phyloP scores from a whole-genome alignment of 2,113 vertebrate species.

The Psittacus erithacus region DNA sequence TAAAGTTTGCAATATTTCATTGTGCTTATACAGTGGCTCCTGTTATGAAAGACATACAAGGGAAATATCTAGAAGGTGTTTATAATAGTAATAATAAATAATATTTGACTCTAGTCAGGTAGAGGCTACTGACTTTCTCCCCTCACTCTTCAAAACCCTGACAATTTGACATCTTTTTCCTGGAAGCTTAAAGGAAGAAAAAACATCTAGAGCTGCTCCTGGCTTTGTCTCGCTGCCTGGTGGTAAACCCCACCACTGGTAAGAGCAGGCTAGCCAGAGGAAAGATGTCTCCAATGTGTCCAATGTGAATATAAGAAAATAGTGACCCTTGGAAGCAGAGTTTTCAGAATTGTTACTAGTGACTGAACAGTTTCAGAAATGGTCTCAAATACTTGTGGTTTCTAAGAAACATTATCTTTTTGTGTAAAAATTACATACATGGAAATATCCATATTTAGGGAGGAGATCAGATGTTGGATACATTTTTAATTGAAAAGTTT shows the following conservation, averaged over 20 bases:
- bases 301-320: background rate
- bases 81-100: background rate
- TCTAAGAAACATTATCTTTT: background rate
- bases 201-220: background rate
- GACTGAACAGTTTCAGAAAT: background rate
- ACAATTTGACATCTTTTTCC: background rate
- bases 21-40: background rate
- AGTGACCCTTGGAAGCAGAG: background rate
- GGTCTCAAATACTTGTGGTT: background rate
- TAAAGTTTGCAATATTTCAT: background rate
- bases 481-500: background rate
- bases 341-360: background rate
- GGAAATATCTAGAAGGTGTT: background rate
- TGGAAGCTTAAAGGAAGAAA: background rate
- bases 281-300: background rate
- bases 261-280: background rate
- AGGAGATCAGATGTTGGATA: background rate
- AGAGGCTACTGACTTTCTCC: background rate
- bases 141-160: background rate
- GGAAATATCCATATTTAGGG: background rate
- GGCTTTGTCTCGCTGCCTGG: background rate
- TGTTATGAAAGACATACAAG: background rate
- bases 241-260: background rate
- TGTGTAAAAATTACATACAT: background rate
- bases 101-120: background rate